Conservation (phyloP, 2,888 invertebrate species). For the Syritta pipiens region DNA sequence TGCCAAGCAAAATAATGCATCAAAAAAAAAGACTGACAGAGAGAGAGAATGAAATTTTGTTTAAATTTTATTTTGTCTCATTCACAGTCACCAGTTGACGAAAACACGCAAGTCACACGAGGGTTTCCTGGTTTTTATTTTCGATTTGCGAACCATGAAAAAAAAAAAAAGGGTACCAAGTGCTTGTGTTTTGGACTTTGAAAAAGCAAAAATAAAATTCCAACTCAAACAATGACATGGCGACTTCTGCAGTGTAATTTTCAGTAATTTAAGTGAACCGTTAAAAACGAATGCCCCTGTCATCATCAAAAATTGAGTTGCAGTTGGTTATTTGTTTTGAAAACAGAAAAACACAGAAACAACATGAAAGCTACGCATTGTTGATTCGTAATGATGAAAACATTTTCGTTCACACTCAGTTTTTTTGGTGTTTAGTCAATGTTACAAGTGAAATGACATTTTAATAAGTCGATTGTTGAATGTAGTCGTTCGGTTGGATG, state of each 20-base stretch:
- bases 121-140: slow-evolving; percentile 11
- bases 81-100: no score
- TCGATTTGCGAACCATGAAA: background rate
- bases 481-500: background rate
- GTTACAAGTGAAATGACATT: slow-evolving; percentile 12
- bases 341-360: no score
- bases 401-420: background rate
- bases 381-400: background rate
- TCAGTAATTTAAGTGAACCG: background rate
- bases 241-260: slow-evolving; percentile 17
- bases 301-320: background rate
- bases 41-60: no score
- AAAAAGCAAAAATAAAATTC: background rate
- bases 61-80: no score
- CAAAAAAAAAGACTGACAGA: no score
- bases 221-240: background rate
- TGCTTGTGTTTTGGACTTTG: slow-evolving; percentile 23
- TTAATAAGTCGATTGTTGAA: slow-evolving; percentile 30
- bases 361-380: background rate
- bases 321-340: slow-evolving; percentile 16
- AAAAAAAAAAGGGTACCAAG: slow-evolving; percentile 9
- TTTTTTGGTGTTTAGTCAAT: background rate
- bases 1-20: slow-evolving; percentile 27
- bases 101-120: slow-evolving; percentile 11
- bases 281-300: background rate